Conservation (phyloP, 2,797 vertebrate species). For the Sebastes variabilis region DNA sequence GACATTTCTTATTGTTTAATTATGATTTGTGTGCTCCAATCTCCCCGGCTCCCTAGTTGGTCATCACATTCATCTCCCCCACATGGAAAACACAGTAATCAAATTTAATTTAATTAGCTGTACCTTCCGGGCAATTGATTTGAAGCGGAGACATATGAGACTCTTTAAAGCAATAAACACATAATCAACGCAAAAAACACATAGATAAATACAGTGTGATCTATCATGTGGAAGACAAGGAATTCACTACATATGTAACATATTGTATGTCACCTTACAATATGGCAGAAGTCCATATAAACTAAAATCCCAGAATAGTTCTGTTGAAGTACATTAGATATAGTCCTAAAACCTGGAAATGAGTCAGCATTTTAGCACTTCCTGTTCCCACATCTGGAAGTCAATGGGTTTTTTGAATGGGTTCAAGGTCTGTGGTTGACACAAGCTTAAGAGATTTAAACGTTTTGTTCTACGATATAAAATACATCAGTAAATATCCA, state of each 20-base stretch:
- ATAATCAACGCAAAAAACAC: not conserved
- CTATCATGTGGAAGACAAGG: not conserved
- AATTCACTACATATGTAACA: not conserved
- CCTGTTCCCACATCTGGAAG: fast-evolving
- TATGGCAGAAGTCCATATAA: not conserved
- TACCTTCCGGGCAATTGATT: not conserved
- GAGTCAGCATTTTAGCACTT: no score
- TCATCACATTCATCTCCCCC: not conserved
- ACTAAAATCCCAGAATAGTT: no score
- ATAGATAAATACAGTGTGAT: not conserved
- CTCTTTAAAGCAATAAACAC: not conserved
- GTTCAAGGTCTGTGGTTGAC: no score
- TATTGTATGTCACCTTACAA: not conserved
- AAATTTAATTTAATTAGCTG: not conserved
- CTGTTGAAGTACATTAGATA: no score
- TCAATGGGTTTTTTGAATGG: no score
- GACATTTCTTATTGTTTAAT: not conserved
- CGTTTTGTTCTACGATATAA: no score
- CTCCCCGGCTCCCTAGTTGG: not conserved
- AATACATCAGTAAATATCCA: no score
- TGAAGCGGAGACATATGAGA: not conserved
- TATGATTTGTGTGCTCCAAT: not conserved
- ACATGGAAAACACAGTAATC: not conserved
- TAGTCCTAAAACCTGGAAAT: not conserved
- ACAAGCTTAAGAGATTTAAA: no score